phyloP scores from a whole-genome alignment of 1,140 invertebrate species.

The Pogonomyrmex barbatus region DNA sequence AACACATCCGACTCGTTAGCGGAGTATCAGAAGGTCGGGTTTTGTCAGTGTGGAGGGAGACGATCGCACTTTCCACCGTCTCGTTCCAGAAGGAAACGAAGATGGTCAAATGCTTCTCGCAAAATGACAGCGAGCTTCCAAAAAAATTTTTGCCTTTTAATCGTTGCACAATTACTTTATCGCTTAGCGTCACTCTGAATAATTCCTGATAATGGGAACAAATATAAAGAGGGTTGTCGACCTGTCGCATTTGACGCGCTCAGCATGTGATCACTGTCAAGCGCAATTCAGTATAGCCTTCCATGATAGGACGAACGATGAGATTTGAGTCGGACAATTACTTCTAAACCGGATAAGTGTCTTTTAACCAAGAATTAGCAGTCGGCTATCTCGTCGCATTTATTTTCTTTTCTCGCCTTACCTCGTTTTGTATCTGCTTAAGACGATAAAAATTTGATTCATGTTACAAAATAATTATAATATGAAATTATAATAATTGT shows the following conservation, averaged over 20 bases:
- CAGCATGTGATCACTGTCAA: not conserved
- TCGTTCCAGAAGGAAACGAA: not conserved
- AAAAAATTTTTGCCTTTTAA: not conserved
- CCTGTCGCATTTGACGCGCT: slow-evolving; percentile 1
- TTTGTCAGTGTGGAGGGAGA: slow-evolving; percentile 34
- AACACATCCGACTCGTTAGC: slow-evolving; percentile 82
- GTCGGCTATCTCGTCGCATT: not conserved
- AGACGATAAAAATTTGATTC: not conserved
- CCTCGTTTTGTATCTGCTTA: not conserved
- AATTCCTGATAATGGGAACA: slow-evolving; percentile 6
- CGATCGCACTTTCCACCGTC: slow-evolving; percentile 25
- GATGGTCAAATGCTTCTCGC: not conserved
- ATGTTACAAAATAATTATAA: not conserved
- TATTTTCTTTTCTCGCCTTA: slow-evolving; percentile 1
- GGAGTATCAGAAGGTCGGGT: slow-evolving; percentile 80
- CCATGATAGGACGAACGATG: slow-evolving; percentile 16
- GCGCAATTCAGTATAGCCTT: slow-evolving; percentile 45
- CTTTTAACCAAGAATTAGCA: slow-evolving; percentile 37
- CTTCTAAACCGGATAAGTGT: slow-evolving; percentile 47
- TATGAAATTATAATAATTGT: not conserved
- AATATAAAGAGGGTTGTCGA: slow-evolving; percentile 44
- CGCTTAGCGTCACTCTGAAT: not conserved
- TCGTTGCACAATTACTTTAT: not conserved
- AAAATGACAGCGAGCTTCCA: not conserved
- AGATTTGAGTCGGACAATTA: slow-evolving; percentile 54